Base-by-base conservation (phyloP, 2,888 invertebrate genomes). In the Platycnemis pennipes region DNA sequence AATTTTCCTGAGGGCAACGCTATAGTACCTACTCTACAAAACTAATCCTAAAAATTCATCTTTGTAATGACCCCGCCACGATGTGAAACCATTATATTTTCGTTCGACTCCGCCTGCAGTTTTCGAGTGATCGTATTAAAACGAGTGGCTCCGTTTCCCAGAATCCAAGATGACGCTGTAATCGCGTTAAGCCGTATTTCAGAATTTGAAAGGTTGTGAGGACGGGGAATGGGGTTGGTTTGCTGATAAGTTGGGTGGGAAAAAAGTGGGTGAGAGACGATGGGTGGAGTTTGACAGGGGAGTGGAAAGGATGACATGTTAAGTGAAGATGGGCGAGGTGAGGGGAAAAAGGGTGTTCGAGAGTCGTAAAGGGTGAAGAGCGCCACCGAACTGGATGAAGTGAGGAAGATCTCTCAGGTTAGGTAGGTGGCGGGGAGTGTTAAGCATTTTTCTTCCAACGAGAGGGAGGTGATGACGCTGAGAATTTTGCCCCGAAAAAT, bases 1-100 rank as follows among this genome's bases (percentile, higher is more conserved):
- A 31, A n/a, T 31, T 1, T 49, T 88, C 88, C 46, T 3, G 19
- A 49, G 49, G 19, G 2, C 31, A 19, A 46, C 26, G 46, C 45
- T 49, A 49, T 46, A 26, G 49, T 49, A n/a, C n/a, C n/a, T n/a
- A n/a, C n/a, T 46, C 19, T 88, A n/a, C 46, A 31, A 88, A 88
- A 88, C 46, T 88, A 88, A 88, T 88, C n/a, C 49, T 31, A 49
- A 49, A 88, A 88, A 46, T 88, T 88, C 26, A 45, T 26, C 46
- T 7, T 13, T 13, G 46, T 31, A 31, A 88, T 88, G 31, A 44
- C 13, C 8, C 45, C 11, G 7, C 11, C 31, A 49, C 45, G 16
- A 31, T 46, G 45, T 49, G 88, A 46, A 88, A 88, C 88, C 88
- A 31, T 49, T 31, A 46, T 88, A 46, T 31, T 49, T n/a, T 88